Percentiles rank a stretch among this genome's conserved stretches.
Evolutionary conservation across 2,113 vertebrate species (phyloP).

Genomic region (Bufo bufo): DNA sequence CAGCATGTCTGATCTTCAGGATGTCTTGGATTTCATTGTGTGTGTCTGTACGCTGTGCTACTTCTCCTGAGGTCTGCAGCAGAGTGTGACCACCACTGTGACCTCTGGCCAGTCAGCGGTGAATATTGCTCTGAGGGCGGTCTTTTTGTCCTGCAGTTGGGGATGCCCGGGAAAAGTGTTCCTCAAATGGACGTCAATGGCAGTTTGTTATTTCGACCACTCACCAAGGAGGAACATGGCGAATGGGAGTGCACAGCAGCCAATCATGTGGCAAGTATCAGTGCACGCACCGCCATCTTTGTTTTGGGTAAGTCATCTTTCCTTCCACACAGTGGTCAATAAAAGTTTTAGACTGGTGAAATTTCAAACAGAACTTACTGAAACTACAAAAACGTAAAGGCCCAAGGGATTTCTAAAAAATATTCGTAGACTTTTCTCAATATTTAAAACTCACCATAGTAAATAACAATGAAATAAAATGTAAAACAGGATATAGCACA

Average conservation of each 20-base stretch:
- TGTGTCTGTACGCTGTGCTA: too few species aligned
- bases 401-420: too few species aligned
- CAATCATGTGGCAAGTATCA: conserved; percentile 84
- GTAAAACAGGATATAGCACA: too few species aligned
- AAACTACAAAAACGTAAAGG: too few species aligned
- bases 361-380: too few species aligned
- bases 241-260: conserved; percentile 86
- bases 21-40: too few species aligned
- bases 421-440: too few species aligned
- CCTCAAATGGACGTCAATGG: conserved; percentile 78
- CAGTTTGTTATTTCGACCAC: conserved; percentile 82
- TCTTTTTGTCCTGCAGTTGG: conserved; percentile 72
- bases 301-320: conserved; percentile 82
- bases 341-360: not conserved
- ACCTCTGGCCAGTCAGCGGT: not conserved
- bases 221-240: conserved; percentile 89
- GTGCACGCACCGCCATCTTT: conserved; percentile 76
- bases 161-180: conserved; percentile 66
- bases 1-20: too few species aligned
- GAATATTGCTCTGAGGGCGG: not conserved
- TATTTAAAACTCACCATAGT: too few species aligned
- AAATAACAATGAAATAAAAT: too few species aligned
- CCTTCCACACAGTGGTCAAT: not conserved
- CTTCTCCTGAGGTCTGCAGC: too few species aligned
- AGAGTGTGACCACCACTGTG: too few species aligned